These are phyloP conservation scores for Sycophila texana DNA, from an alignment of 2,888 invertebrate genomes.

Conservation along the genomic window DNA sequence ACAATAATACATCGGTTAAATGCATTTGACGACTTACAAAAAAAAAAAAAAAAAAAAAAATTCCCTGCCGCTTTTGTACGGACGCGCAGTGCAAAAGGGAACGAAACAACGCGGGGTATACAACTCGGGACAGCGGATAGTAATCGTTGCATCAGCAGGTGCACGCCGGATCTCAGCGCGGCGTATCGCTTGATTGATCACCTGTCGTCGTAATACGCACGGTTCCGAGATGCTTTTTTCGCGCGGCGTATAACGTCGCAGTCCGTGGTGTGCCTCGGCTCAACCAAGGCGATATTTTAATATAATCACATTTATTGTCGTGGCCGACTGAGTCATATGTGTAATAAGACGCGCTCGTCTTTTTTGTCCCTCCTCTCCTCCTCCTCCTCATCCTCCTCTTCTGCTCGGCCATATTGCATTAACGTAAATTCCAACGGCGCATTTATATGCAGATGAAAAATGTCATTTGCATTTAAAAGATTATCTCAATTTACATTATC, in stretches of 20 bases:
- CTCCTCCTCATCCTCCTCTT: background rate
- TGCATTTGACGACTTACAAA: too few species aligned
- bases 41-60: too few species aligned
- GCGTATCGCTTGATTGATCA: constrained; percentile 50
- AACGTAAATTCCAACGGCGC: constrained; percentile 57
- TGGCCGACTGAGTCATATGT: constrained; percentile 40
- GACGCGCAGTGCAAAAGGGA: too few species aligned
- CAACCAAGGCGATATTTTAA: constrained; percentile 52
- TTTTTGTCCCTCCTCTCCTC: constrained; percentile 1
- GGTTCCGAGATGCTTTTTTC: constrained; percentile 29
- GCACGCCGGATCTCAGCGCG: constrained; percentile 6
- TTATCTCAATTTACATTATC: constrained; percentile 59
- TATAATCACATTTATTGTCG: constrained; percentile 56
- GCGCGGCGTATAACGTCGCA: background rate
- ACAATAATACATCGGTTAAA: too few species aligned
- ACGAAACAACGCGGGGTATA: too few species aligned
- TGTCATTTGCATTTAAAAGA: constrained; percentile 59
- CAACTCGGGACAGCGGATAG: constrained; percentile 10
- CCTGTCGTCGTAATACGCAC: constrained; percentile 30
- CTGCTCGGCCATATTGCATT: constrained; percentile 52
- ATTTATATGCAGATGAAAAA: constrained; percentile 59
- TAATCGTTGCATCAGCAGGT: constrained; percentile 48
- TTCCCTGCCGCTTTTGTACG: too few species aligned
- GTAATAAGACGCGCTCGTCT: constrained; percentile 51
- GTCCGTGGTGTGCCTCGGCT: constrained; percentile 5